A percentile compares a stretch with the other conserved stretches of the same genome.
Evolutionary conservation across 2,797 vertebrate species (phyloP).

Genomic region (Glyptemys insculpta): DNA sequence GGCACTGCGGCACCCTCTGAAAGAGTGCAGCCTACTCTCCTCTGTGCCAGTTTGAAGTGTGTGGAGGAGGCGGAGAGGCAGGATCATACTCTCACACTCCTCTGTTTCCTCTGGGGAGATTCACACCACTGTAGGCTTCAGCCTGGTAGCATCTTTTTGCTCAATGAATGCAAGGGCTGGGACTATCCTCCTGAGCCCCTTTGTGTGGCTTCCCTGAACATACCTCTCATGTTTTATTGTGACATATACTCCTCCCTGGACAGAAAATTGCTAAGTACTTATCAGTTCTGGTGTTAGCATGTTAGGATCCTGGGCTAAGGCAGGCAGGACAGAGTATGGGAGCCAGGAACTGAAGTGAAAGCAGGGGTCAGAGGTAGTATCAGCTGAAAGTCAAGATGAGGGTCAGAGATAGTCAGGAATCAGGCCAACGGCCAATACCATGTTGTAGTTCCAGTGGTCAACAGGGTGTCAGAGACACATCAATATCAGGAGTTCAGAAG

Average conservation of each 20-base stretch:
- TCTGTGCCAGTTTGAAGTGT: background rate
- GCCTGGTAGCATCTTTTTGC: background rate
- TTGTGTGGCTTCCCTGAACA: background rate
- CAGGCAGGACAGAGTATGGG: background rate
- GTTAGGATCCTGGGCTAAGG: background rate
- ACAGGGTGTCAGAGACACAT: background rate
- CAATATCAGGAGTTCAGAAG: background rate
- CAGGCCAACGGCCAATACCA: background rate
- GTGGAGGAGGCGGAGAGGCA: background rate
- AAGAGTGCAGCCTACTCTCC: background rate
- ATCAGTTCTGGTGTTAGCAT: background rate
- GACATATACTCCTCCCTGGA: background rate
- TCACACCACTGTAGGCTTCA: background rate
- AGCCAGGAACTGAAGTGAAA: background rate
- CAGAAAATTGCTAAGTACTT: background rate
- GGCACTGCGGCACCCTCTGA: background rate
- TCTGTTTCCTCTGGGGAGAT: background rate
- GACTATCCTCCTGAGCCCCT: background rate
- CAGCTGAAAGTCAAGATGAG: background rate
- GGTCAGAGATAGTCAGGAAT: background rate
- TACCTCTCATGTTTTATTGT: background rate
- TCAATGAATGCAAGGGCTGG: background rate
- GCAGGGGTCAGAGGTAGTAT: background rate
- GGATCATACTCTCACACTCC: background rate
- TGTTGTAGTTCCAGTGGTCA: background rate